Base-by-base conservation (phyloP, 2,888 invertebrate genomes). In the Torymus texanus region DNA sequence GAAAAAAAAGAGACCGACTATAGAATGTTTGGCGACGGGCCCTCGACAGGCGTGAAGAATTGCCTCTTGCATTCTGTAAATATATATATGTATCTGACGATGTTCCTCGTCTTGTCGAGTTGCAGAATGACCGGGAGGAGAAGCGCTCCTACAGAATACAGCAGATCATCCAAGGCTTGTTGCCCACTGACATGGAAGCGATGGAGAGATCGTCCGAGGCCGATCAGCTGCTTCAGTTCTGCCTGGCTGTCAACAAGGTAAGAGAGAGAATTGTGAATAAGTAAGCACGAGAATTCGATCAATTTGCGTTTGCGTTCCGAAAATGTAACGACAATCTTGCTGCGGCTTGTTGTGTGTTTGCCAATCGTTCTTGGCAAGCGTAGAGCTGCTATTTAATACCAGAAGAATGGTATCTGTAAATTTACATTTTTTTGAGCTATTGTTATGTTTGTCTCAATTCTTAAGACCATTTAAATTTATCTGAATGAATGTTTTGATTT, bases 221-320 rank as follows among this genome's bases (percentile, higher is more conserved):
- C 21, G 90, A 91, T 84, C 87, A 88, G 78, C 87, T 91, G 71
- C 84, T 91, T 75, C 88, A 90, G 66, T 91, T 91, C 84, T 90
- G 90, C 58, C 87, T 89, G 78, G 88, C 89, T 80, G 88, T 91
- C 62, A 89, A 87, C 78, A 90, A 91, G 88, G 91, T 91, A 84
- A 81, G 18, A 41, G 41, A 41, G 10, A 41, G 8, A 41, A 41
- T 41, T 5, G 41, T 5, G 8, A 41, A 41, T 41, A 41, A 41
- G 41, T 41, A 41, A 41, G 41, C 41, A 8, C 8, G 41, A 41
- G 41, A 41, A 41, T 41, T 41, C 41, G 41, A 41, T 41, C 41
- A 41, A 41, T 41, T 41, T 41, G 41, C 41, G 41, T 41, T 41
- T 41, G 8, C 41, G 41, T 8, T 41, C 41, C 41, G 41, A 41